A percentile compares a stretch with the other conserved stretches of the same genome.
Evolutionary conservation across 2,797 vertebrate species (phyloP).

Genomic region (Myotis findleyi): DNA sequence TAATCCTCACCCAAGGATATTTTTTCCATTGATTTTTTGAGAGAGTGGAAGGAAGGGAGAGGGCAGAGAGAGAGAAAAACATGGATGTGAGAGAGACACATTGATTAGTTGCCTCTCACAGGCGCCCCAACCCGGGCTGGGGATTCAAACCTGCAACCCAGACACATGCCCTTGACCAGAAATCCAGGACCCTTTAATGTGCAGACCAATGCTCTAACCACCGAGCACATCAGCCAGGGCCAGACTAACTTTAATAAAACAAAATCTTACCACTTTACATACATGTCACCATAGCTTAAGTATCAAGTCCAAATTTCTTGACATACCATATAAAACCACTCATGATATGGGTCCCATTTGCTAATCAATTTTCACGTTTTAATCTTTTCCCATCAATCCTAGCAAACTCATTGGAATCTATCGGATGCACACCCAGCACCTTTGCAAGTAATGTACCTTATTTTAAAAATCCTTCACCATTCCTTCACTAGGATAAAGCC

Average conservation of each 20-base stretch:
- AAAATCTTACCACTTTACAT: neutral
- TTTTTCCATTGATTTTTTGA: too few relatives aligned
- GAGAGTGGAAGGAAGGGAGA: too few relatives aligned
- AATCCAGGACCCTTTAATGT: too few relatives aligned
- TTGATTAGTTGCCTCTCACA: too few relatives aligned
- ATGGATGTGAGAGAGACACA: too few relatives aligned
- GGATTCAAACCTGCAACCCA: too few relatives aligned
- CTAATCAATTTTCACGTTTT: neutral
- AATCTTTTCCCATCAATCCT: neutral
- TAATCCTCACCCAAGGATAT: too few relatives aligned
- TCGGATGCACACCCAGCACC: neutral
- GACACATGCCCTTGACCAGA: too few relatives aligned
- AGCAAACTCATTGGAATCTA: neutral
- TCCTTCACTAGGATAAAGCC: neutral
- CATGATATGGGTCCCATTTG: neutral
- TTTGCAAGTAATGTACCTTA: neutral
- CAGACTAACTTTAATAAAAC: neutral
- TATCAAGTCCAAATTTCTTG: neutral
- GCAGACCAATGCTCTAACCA: too few relatives aligned
- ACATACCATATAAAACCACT: neutral
- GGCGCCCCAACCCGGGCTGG: too few relatives aligned
- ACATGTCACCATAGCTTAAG: neutral
- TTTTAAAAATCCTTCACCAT: neutral
- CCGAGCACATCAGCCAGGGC: too few relatives aligned
- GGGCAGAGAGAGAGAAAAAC: too few relatives aligned